Conservation (phyloP, 2,888 invertebrate species). For the Rugalucina vietnamica region DNA sequence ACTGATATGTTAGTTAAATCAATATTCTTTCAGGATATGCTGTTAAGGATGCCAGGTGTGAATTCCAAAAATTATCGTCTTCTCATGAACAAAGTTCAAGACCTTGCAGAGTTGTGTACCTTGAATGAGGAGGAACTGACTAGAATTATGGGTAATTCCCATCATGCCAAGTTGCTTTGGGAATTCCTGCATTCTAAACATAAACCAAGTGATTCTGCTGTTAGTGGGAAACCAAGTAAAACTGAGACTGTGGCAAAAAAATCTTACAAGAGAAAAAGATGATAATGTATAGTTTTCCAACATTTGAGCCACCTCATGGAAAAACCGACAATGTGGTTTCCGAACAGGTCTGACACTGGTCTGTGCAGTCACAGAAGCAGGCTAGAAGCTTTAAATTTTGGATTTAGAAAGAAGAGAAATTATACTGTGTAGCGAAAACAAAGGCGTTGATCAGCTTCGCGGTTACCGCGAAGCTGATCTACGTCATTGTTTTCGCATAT, state of each 20-base stretch:
- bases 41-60: constrained; percentile 95
- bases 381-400: too few species aligned
- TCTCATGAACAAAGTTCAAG: constrained; percentile 90
- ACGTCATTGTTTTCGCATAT: too few species aligned
- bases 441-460: too few species aligned
- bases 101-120: constrained; percentile 86
- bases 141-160: constrained; percentile 88
- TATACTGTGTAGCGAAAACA: too few species aligned
- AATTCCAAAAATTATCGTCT: constrained; percentile 92
- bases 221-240: not conserved
- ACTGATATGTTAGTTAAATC: too few species aligned
- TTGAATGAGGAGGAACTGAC: constrained; percentile 88
- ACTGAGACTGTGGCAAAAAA: constrained; percentile 13
- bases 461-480: too few species aligned
- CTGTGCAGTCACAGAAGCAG: too few species aligned
- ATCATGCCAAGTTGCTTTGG: constrained; percentile 82
- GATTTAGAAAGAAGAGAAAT: too few species aligned
- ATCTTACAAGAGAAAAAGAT: constrained; percentile 57
- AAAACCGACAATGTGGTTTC: too few species aligned
- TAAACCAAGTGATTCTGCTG: constrained; percentile 32
- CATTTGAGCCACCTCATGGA: too few species aligned
- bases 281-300: too few species aligned
- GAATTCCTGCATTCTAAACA: constrained; percentile 81
- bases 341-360: too few species aligned
- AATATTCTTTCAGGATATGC: constrained; percentile 88